Conservation (phyloP, 2,797 vertebrate species). For the Gastrophryne carolinensis region DNA sequence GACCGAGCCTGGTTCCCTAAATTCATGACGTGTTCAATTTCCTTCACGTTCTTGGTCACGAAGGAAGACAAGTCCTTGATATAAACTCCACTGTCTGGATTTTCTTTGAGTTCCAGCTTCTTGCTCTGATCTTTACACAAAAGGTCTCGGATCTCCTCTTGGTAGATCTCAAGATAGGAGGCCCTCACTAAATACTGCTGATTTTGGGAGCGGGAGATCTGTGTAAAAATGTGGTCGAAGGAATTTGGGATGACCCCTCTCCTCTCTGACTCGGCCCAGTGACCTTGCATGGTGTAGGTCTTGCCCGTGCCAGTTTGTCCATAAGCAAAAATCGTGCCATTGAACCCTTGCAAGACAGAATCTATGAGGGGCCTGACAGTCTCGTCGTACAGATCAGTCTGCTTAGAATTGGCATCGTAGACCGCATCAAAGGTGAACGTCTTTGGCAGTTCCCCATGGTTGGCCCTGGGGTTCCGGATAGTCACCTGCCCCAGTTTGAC, state of each 20-base stretch:
- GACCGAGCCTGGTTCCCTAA: slow-evolving; percentile 89
- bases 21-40: slow-evolving; percentile 95
- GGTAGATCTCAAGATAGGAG: slow-evolving; percentile 96
- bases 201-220: slow-evolving; percentile 92
- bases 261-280: slow-evolving; percentile 81
- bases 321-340: slow-evolving; percentile 91
- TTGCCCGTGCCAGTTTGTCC: slow-evolving; percentile 96
- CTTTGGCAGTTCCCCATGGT: slow-evolving; percentile 83
- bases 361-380: slow-evolving; percentile 90
- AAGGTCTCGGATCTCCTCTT: slow-evolving; percentile 93
- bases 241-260: slow-evolving; percentile 89
- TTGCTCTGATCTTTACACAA: slow-evolving; percentile 89
- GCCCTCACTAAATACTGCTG: slow-evolving; percentile 94
- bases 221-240: slow-evolving; percentile 93
- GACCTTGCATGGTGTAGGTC: slow-evolving; percentile 93
- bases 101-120: slow-evolving; percentile 92
- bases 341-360: slow-evolving; percentile 88
- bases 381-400: slow-evolving; percentile 88
- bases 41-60: slow-evolving; percentile 90
- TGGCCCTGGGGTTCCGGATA: slow-evolving; percentile 81
- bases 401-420: slow-evolving; percentile 83
- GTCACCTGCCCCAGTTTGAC: slow-evolving; percentile 89
- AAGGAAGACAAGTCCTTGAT: slow-evolving; percentile 91
- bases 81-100: slow-evolving; percentile 85
- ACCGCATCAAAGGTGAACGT: slow-evolving; percentile 94